Conservation (phyloP, 2,888 invertebrate species). For the Ptychoptera albimana region DNA sequence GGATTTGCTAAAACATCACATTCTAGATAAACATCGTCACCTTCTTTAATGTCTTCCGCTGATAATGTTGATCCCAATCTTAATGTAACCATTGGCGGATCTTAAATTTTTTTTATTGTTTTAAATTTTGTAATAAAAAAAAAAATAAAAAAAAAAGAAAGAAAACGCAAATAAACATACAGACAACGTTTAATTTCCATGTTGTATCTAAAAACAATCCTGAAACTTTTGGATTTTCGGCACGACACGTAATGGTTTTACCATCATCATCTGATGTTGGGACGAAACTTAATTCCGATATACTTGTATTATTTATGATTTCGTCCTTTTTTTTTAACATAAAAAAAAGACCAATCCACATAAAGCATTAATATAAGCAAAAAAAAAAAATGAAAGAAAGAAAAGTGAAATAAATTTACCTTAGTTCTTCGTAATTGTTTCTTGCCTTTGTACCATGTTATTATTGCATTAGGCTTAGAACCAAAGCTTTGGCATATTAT, state of each 20-base stretch:
- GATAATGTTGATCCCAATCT: slow-evolving; percentile 60
- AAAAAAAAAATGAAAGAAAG: background rate
- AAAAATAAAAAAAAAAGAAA: too few relatives aligned
- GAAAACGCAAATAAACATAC: slow-evolving; percentile 41
- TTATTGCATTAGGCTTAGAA: slow-evolving; percentile 58
- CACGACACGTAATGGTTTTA: slow-evolving; percentile 61
- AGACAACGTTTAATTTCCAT: slow-evolving; percentile 67
- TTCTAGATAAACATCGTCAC: slow-evolving; percentile 73
- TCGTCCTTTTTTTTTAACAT: slow-evolving; percentile 39
- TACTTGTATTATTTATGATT: slow-evolving; percentile 55
- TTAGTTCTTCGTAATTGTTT: slow-evolving; percentile 54
- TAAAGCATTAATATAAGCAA: background rate
- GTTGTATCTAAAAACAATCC: slow-evolving; percentile 57
- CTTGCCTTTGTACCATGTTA: slow-evolving; percentile 71
- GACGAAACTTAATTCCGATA: slow-evolving; percentile 64
- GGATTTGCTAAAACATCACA: slow-evolving; percentile 71
- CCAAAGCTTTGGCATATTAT: slow-evolving; percentile 63
- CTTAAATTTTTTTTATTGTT: slow-evolving; percentile 29
- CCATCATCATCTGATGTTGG: slow-evolving; percentile 69
- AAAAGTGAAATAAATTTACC: slow-evolving; percentile 29
- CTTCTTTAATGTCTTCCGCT: slow-evolving; percentile 68
- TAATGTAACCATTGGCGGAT: slow-evolving; percentile 60
- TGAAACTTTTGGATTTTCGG: slow-evolving; percentile 69
- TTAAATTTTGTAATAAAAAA: too few relatives aligned
- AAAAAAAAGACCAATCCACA: background rate